Percentiles rank a stretch among this genome's conserved stretches.
These are phyloP conservation scores for Parapsyche elsis DNA, from an alignment of 1,140 invertebrate species.

Conservation along the genomic window DNA sequence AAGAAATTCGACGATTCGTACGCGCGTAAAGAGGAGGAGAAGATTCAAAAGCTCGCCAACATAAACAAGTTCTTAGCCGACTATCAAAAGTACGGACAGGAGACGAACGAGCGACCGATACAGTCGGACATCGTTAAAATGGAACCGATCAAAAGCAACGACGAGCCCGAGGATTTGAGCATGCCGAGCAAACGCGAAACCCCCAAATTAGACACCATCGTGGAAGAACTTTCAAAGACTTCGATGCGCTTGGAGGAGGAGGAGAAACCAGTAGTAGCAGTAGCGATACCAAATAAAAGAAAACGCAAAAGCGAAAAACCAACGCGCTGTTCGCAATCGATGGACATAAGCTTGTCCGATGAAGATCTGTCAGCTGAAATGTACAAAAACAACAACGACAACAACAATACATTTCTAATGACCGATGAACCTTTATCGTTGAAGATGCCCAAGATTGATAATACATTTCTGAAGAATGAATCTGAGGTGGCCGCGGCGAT, in stretches of 20 bases:
- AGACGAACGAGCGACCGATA: constrained; percentile 58
- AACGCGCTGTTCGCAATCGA: constrained; percentile 79
- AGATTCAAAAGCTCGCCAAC: constrained; percentile 59
- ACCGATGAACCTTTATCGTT: constrained; percentile 70
- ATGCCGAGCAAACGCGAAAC: constrained; percentile 70
- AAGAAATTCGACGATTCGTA: constrained; percentile 63
- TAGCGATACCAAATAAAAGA: constrained; percentile 71
- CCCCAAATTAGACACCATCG: constrained; percentile 71
- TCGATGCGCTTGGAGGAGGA: constrained; percentile 53
- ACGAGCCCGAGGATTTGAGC: constrained; percentile 76
- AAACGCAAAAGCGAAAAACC: constrained; percentile 92
- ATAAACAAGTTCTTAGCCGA: constrained; percentile 58
- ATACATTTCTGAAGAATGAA: constrained; percentile 47
- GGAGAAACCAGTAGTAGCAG: constrained; percentile 62
- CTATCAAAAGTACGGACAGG: constrained; percentile 57
- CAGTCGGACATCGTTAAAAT: constrained; percentile 56
- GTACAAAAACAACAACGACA: constrained; percentile 64
- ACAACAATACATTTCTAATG: constrained; percentile 55
- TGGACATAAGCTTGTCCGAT: constrained; percentile 71
- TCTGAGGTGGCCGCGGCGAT: constrained; percentile 20
- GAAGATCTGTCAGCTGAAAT: constrained; percentile 69
- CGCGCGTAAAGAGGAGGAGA: constrained; percentile 53
- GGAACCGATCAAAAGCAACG: constrained; percentile 56
- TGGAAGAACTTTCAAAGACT: constrained; percentile 65
- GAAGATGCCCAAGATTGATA: constrained; percentile 68